Base-by-base conservation (phyloP, 2,888 invertebrate genomes). In the Xanthorhoe spadicearia region DNA sequence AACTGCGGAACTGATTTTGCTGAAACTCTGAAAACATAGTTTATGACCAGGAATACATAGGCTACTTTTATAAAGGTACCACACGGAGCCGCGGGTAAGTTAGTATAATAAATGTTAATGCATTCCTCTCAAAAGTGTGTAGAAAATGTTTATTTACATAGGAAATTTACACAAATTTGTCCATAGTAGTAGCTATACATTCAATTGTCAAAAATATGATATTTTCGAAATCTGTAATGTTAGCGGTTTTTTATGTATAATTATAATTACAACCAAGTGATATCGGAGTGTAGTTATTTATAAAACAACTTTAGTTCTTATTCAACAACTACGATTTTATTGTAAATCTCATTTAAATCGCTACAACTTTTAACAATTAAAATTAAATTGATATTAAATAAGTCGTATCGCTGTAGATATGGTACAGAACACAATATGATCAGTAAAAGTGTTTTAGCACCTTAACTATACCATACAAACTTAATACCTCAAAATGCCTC, bases 401-500 rank as follows among this genome's bases (percentile, higher is more conserved):
- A 56, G 28, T 48, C 19, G 55, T 43, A 35, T 61, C 19, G 35
- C 19, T 49, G 19, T 38, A 61, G 32, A 48, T 38, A 35, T 9
- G 15, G 19, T 55, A 61, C 23, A 64, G 23, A 46, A 61, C 38
- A 43, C 18, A 28, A 61, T 52, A 59, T 35, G 9, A 64, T 58
- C 23, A 58, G 55, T 51, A 53, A 58, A 58, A 32, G 48, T 61
- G 46, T 62, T 55, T 50, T 55, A 66, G 50, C 52, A 32, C 51
- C 51, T 18, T 49, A 50, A 35, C 38, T 61, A 54, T 59, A 48
- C 1, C 35, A 60, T 54, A 53, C 56, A 68, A 63, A 60, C 9
- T 17, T 55, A 51, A 17, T 61, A 73, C 73, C 68, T 74, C 71
- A 78, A 76, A 76, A 72, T 71, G 66, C 69, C 59, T 71, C 70